Percentiles rank a stretch among this genome's conserved stretches.
These are phyloP conservation scores for Haliaeetus leucogaster DNA, from an alignment of 2,113 vertebrate species.

Conservation along the genomic window DNA sequence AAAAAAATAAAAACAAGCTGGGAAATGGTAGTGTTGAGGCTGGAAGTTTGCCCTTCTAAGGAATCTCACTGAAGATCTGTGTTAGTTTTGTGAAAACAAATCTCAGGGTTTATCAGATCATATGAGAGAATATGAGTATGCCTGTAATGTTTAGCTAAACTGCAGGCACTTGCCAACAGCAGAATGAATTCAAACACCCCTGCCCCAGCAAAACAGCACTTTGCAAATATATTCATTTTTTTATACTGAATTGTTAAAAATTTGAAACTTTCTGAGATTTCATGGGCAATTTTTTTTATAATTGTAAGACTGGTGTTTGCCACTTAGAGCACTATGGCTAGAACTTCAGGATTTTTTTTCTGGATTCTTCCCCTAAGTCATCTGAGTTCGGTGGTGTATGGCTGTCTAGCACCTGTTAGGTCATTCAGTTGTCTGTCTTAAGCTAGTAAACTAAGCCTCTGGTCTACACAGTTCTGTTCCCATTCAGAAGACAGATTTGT, in stretches of 20 bases:
- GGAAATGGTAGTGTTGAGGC: neutral
- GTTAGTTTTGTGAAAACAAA: neutral
- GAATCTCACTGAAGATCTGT: neutral
- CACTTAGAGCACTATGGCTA: neutral
- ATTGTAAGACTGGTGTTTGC: neutral
- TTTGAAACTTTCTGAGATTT: neutral
- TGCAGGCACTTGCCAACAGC: neutral
- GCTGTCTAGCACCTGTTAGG: neutral
- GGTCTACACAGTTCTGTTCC: neutral
- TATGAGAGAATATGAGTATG: neutral
- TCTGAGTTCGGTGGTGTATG: neutral
- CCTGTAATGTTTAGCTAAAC: neutral
- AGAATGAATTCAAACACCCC: neutral
- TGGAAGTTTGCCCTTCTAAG: neutral
- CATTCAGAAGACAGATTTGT: neutral
- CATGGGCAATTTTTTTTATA: neutral
- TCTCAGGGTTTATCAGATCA: neutral
- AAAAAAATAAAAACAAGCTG: neutral
- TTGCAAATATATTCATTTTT: neutral
- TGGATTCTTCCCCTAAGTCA: neutral
- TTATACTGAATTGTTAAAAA: neutral
- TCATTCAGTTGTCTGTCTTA: neutral
- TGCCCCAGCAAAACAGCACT: neutral
- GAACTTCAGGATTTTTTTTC: neutral
- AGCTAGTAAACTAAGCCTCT: neutral